Evolutionary conservation across 2,888 invertebrate species (phyloP), one percentile per base, ranked within the genome.

Genomic region (Arctia plantaginis): DNA sequence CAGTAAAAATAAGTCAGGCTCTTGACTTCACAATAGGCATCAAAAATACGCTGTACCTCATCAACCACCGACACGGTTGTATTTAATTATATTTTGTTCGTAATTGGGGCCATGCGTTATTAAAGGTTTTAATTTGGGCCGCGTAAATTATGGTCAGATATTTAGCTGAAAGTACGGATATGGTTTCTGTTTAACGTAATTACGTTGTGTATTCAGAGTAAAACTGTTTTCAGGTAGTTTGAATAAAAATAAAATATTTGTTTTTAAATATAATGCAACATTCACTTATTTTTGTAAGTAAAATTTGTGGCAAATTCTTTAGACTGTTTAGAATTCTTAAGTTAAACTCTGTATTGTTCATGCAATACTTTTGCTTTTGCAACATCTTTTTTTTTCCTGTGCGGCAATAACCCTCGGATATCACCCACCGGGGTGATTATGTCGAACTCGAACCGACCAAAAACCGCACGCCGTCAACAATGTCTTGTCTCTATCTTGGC

Each of bases 91-190:
- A 79, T 82, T 84, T 80, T 79, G 78, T 68, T 77, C 75, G 76
- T 79, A 85, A 79, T 81, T 78, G 81, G 74, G 86, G 84, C 75
- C 77, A 68, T 65, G 47, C 47, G 84, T 87, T 85, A 88, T 89
- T 88, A 88, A 80, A 87, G 77, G 82, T 81, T 76, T 82, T 82
- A 84, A 87, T 87, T 88, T 81, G 76, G 87, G 84, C 78, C 81
- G 73, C 71, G 77, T 80, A 78, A 84, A 86, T 85, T 83, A 84
- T 79, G 73, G 76, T 64, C 71, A 77, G 76, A 79, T 65, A 69
- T 51, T 68, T n/a, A 59, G 10, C 67, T 23, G 15, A 51, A n/a
- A 35, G 51, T 69, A 35, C 39, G 39, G 20, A 66, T 66, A 66
- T 39, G 65, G 65, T 62, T 62, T 62, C 62, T 27, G 15, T 62